Evolutionary conservation across 2,888 invertebrate species (phyloP).

Genomic region (Horisme vitalbata): DNA sequence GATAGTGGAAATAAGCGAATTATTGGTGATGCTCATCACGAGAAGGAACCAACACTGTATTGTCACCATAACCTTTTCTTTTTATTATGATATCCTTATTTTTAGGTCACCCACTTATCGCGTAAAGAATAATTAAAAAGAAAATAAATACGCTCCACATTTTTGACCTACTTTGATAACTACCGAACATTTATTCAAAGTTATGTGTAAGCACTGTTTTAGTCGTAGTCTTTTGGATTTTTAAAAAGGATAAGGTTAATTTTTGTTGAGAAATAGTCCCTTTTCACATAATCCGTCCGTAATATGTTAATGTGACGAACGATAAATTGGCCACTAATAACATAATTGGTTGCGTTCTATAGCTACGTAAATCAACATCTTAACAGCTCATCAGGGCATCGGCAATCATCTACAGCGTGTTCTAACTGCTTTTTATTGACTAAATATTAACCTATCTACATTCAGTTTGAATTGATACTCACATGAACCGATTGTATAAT

Average conservation of each 20-base stretch:
- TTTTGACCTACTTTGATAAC: constrained; percentile 19
- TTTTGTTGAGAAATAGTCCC: constrained; percentile 12
- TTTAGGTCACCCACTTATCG: constrained; percentile 28
- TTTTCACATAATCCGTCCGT: constrained; percentile 48
- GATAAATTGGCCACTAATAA: constrained; percentile 81
- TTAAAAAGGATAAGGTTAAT: constrained; percentile 4
- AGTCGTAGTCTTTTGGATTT: background rate
- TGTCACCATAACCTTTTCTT: constrained; percentile 39
- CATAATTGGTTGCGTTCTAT: constrained; percentile 78
- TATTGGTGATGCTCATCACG: constrained; percentile 61
- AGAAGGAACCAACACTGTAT: constrained; percentile 51
- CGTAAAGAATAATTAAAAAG: constrained; percentile 19
- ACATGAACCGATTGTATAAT: too few relatives aligned
- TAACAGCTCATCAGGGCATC: constrained; percentile 62
- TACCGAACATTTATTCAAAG: constrained; percentile 5
- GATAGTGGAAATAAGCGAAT: constrained; percentile 79
- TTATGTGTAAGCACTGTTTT: constrained; percentile 3
- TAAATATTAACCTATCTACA: too few relatives aligned
- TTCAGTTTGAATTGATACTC: too few relatives aligned
- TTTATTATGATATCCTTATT: constrained; percentile 36
- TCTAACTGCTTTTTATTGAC: background rate
- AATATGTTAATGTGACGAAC: constrained; percentile 76
- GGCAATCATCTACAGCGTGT: constrained; percentile 17
- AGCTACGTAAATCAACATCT: constrained; percentile 79
- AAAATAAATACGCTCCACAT: constrained; percentile 17